A percentile compares a stretch with the other conserved stretches of the same genome.
phyloP scores from a whole-genome alignment of 2,888 invertebrate species.

The Apeira syringaria region DNA sequence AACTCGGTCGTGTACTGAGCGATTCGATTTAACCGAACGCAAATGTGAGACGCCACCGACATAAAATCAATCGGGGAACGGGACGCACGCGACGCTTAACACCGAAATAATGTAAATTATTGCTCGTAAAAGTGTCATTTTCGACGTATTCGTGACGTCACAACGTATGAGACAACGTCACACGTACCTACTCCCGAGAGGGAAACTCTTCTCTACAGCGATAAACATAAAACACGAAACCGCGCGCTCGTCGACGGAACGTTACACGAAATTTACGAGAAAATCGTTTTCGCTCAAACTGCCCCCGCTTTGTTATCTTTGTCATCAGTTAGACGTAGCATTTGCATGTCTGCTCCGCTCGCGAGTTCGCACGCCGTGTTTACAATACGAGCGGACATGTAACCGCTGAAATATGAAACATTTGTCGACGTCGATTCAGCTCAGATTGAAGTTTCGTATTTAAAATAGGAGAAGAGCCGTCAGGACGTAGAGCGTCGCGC shows the following conservation, averaged over 20 bases:
- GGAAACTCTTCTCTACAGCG: slow-evolving; percentile 42
- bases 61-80: slow-evolving; percentile 80
- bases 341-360: slow-evolving; percentile 54
- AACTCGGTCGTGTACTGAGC: slow-evolving; percentile 71
- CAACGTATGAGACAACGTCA: slow-evolving; percentile 40
- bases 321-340: slow-evolving; percentile 61
- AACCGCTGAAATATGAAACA: slow-evolving; percentile 35
- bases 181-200: slow-evolving; percentile 32
- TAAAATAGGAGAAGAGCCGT: slow-evolving; percentile 80
- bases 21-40: slow-evolving; percentile 77
- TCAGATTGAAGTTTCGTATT: slow-evolving; percentile 67
- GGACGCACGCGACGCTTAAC: slow-evolving; percentile 78
- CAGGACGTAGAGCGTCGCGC: slow-evolving; percentile 68
- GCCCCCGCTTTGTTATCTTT: slow-evolving; percentile 68
- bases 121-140: slow-evolving; percentile 82
- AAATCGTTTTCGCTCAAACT: slow-evolving; percentile 63
- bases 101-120: slow-evolving; percentile 82
- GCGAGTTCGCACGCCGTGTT: slow-evolving; percentile 25
- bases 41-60: slow-evolving; percentile 78
- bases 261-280: slow-evolving; percentile 49
- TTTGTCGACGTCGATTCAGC: slow-evolving; percentile 55
- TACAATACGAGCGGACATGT: slow-evolving; percentile 35
- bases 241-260: slow-evolving; percentile 26
- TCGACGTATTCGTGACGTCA: slow-evolving; percentile 80
- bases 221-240: slow-evolving; percentile 40